Percentiles rank a stretch among this genome's conserved stretches.
phyloP scores from a whole-genome alignment of 2,113 vertebrate genomes.

The Calonectris borealis region DNA sequence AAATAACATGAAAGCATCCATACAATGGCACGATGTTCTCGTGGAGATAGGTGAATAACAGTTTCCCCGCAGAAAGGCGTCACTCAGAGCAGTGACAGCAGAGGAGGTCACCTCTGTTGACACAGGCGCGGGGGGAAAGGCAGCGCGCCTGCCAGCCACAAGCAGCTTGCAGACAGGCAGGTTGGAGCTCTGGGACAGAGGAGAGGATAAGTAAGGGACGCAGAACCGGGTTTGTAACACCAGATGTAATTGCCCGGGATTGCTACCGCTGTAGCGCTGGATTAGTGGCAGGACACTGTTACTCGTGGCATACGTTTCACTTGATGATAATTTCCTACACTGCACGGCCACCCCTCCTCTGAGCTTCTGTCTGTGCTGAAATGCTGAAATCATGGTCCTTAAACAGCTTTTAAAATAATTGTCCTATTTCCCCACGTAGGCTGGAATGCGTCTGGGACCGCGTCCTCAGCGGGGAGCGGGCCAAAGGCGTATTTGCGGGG shows the following conservation, averaged over 20 bases:
- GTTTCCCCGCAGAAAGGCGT: background rate
- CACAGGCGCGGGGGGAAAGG: background rate
- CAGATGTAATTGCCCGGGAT: background rate
- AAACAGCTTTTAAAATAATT: background rate
- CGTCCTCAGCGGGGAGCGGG: fast-evolving
- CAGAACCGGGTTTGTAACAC: background rate
- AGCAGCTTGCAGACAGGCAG: background rate
- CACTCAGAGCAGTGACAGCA: background rate
- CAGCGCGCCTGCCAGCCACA: background rate
- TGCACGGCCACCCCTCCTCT: background rate
- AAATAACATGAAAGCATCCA: background rate
- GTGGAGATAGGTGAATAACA: fast-evolving
- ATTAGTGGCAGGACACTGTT: background rate
- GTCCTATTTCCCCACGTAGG: background rate
- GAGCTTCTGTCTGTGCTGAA: background rate
- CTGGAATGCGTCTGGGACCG: background rate
- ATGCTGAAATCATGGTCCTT: background rate
- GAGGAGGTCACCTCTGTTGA: background rate
- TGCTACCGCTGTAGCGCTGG: background rate
- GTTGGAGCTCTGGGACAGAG: background rate
- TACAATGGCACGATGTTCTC: fast-evolving
- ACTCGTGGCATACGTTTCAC: background rate
- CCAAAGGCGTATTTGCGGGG: background rate
- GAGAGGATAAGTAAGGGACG: background rate
- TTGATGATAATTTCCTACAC: background rate